These are phyloP conservation scores for Alosa sapidissima DNA, from an alignment of 2,797 vertebrate genomes.

Conservation along the genomic window DNA sequence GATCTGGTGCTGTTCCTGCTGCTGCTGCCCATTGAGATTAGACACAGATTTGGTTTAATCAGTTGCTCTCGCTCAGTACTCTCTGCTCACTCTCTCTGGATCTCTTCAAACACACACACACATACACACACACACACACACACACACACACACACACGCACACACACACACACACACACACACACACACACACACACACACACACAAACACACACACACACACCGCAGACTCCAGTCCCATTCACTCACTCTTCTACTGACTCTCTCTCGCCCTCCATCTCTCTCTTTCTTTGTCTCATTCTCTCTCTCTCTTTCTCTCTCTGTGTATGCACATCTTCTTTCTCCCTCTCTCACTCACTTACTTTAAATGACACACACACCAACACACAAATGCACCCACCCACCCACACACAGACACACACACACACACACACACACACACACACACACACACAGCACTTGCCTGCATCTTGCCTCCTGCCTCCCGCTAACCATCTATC, in stretches of 20 bases:
- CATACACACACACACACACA: slow-evolving; percentile 34
- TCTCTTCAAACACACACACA: slow-evolving; percentile 5
- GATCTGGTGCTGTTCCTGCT: slow-evolving; percentile 33
- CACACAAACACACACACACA: slow-evolving; percentile 26
- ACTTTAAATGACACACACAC: slow-evolving; percentile 12
- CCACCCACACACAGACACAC: background rate
- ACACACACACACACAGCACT: slow-evolving; percentile 8
- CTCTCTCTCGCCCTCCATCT: slow-evolving; percentile 5
- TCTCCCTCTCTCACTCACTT: background rate
- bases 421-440: background rate
- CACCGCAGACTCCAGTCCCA: no score
- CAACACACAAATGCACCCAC: slow-evolving; percentile 11
- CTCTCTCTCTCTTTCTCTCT: background rate
- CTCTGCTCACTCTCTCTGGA: background rate
- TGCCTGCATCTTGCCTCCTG: background rate
- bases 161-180: no score
- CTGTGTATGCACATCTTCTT: background rate
- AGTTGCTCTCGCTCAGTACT: slow-evolving; percentile 52
- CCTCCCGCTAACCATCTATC: background rate
- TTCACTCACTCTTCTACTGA: background rate
- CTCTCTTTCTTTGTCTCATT: background rate
- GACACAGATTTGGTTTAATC: slow-evolving; percentile 62
- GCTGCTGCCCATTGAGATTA: slow-evolving; percentile 54
- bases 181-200: no score
- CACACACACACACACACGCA: background rate